Conservation (phyloP, 2,888 invertebrate species). For the Julus scandinavius region DNA sequence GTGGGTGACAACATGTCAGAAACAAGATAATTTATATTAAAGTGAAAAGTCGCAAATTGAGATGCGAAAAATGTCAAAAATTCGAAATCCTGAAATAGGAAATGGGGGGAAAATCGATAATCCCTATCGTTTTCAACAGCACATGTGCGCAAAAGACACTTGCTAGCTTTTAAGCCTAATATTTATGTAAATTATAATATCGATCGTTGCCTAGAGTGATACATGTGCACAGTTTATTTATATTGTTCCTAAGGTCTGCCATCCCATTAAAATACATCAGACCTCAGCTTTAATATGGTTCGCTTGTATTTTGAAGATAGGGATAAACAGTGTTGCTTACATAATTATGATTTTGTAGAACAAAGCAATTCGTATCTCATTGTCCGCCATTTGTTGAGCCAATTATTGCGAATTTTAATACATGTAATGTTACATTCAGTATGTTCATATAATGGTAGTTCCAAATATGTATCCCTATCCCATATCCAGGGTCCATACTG, state of each 20-base stretch:
- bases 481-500: no score
- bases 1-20: not conserved
- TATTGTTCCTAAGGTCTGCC: not conserved
- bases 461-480: no score
- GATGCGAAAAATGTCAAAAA: slow-evolving; percentile 16
- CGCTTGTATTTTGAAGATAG: not conserved
- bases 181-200: slow-evolving; percentile 43
- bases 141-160: not conserved
- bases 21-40: slow-evolving; percentile 1
- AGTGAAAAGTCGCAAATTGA: slow-evolving; percentile 31
- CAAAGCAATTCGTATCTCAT: not conserved
- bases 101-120: slow-evolving; percentile 3
- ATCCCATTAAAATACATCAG: not conserved
- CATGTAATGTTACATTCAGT: no score
- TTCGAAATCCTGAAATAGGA: slow-evolving; percentile 6
- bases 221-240: not conserved
- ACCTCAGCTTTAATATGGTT: not conserved
- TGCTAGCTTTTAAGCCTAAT: slow-evolving; percentile 20
- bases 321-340: not conserved
- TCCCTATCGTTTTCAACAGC: not conserved
- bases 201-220: slow-evolving; percentile 2
- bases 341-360: not conserved
- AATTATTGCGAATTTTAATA: no score
- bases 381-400: not conserved
- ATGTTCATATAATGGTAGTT: no score